Evolutionary conservation across 2,888 invertebrate genomes (phyloP), one percentile per base, ranked within the genome.

Genomic region (Polydrusus tereticollis): DNA sequence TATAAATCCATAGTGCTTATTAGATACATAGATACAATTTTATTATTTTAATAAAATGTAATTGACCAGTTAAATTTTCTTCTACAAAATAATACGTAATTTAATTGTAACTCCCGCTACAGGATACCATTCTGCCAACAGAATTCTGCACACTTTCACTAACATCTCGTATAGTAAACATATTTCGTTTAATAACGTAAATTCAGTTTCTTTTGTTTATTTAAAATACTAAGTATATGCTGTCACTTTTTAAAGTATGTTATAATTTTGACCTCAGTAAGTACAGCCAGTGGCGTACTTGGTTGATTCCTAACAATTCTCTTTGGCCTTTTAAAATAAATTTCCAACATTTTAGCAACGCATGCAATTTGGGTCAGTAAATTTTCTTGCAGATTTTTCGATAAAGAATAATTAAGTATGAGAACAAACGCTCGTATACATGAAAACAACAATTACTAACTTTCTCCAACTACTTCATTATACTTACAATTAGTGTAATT

Each of bases 121-220:
- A n/a, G n/a, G n/a, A n/a, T n/a, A n/a, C 7, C 14, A 41, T 41
- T 41, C 41, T 29, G 14, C 0, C 21, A 26, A 26, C 7, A 12
- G 29, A 14, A 7, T 52, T 52, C 10, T 52, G 21, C 14, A 29
- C 20, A 52, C 26, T 29, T 52, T 52, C 52, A 52, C 52, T 52
- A 65, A 55, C 55, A 26, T 65, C 36, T 7, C 55, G 43, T 65
- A 43, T 26, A 43, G 55, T 18, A 57, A 57, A 43, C 43, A 55
- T 43, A 20, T 65, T 57, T 65, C 43, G 29, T 52, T 65, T 65
- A 26, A 43, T 43, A 12, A 26, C 65, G 55, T 55, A 26, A 26
- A 33, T 65, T 16, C 20, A 33, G 21, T 55, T 55, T 57, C 50
- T 50, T 6, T 50, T 50, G 23, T 52, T 52, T 26, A 23, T 7